A percentile compares a stretch with the other conserved stretches of the same genome.
phyloP scores from a whole-genome alignment of 2,113 vertebrate species.

The Progne subis region DNA sequence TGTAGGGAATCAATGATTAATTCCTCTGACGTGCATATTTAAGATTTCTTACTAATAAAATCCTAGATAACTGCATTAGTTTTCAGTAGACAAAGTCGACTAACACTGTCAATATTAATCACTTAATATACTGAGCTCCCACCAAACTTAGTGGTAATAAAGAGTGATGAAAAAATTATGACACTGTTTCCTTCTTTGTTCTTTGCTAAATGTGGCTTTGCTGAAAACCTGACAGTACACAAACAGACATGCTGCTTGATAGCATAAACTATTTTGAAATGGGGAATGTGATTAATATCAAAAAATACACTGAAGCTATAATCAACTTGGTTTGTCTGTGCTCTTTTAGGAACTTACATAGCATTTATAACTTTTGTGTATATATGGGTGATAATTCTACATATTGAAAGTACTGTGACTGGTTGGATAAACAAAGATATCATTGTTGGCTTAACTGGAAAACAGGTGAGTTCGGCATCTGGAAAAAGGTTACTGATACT shows the following conservation, averaged over 20 bases:
- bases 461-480: background rate
- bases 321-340: background rate
- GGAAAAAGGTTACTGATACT: background rate
- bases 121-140: background rate
- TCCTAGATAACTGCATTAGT: constrained; percentile 58
- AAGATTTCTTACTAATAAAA: constrained; percentile 73
- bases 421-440: background rate
- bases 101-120: background rate
- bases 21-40: constrained; percentile 71
- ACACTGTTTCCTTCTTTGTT: background rate
- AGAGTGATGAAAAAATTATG: background rate
- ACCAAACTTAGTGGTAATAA: constrained; percentile 32
- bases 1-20: constrained; percentile 79
- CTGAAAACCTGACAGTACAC: background rate
- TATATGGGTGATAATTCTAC: background rate
- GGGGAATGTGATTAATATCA: background rate
- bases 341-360: background rate
- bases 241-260: background rate
- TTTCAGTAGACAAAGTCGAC: constrained; percentile 59
- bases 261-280: background rate
- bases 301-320: background rate
- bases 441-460: background rate
- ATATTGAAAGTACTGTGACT: background rate
- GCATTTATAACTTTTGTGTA: background rate
- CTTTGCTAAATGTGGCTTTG: background rate